Evolutionary conservation across 2,113 vertebrate genomes (phyloP).

Genomic region (Xyrauchen texanus): DNA sequence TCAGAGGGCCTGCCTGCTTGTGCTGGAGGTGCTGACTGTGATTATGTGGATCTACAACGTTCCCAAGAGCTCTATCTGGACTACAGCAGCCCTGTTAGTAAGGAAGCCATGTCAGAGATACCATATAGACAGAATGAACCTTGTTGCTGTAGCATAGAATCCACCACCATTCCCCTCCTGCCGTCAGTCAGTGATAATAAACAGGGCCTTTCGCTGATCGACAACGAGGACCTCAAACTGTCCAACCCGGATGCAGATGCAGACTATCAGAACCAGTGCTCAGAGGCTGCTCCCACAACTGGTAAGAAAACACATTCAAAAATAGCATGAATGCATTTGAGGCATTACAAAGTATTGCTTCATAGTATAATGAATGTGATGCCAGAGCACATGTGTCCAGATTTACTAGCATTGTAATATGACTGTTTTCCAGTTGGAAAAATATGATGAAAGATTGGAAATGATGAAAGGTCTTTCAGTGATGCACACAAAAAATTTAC

Average conservation of each 20-base stretch:
- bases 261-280: constrained; percentile 71
- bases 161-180: constrained; percentile 52
- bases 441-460: constrained; percentile 34
- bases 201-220: constrained; percentile 58
- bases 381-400: not conserved
- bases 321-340: not conserved
- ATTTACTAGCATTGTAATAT: constrained; percentile 21
- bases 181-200: constrained; percentile 41
- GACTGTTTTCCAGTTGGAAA: constrained; percentile 26
- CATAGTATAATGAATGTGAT: not conserved
- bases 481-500: not conserved
- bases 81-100: constrained; percentile 53
- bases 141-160: constrained; percentile 74
- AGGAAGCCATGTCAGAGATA: constrained; percentile 54
- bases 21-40: constrained; percentile 38
- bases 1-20: constrained; percentile 48
- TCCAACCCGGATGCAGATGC: constrained; percentile 56
- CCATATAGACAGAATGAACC: constrained; percentile 68
- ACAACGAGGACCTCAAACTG: constrained; percentile 63
- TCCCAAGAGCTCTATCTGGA: constrained; percentile 67
- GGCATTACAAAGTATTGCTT: constrained; percentile 3
- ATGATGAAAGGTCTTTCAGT: not conserved
- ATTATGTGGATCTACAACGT: constrained; percentile 50
- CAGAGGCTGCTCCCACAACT: constrained; percentile 72
- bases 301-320: constrained; percentile 55